Evolutionary conservation across 1,140 invertebrate species (phyloP), one percentile per base, ranked within the genome.

Genomic region (Homarus americanus): DNA sequence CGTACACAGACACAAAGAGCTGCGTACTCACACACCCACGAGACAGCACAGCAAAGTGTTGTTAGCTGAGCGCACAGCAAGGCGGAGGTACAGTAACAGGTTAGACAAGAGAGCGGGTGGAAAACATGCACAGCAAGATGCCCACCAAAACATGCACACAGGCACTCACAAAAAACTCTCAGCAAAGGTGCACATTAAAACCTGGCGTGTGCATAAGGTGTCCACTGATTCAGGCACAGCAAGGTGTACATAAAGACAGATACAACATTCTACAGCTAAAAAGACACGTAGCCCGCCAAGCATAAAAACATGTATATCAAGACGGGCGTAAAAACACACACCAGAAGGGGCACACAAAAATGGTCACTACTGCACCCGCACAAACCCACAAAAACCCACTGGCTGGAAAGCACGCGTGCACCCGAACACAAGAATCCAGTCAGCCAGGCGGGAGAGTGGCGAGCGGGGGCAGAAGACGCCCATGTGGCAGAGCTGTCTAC

Each of bases 361-460:
- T 84, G 63, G 63, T 72, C 63, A 72, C 82, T 41, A 53, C 20
- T 58, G 82, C 20, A 36, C 66, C n/a, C 32, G 53, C 38, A 83
- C 66, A 41, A 72, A 72, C 58, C 82, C 63, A 32, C 38, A 83
- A 83, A 41, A 72, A 72, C 58, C 82, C 63, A 28, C 82, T 28
- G 82, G 63, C 24, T 72, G 66, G 82, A 84, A 72, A 72, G 82
- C 82, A 72, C 82, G 66, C 63, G 41, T 38, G 82, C 82, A 41
- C 78, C 82, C 82, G n/a, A 44, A 28, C 38, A 10, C 82, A 84
- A 58, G 82, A 84, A 84, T 84, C 82, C 66, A 66, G 82, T 84
- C 40, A n/a, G 40, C 24, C 38, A 5, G 32, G 32, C 36, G 4
- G 38, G 36, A 5, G 58, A 32, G 7, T 20, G n/a, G 28, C 1